Base-by-base conservation (phyloP, 1,140 invertebrate species). In the Cydia strobilella region DNA sequence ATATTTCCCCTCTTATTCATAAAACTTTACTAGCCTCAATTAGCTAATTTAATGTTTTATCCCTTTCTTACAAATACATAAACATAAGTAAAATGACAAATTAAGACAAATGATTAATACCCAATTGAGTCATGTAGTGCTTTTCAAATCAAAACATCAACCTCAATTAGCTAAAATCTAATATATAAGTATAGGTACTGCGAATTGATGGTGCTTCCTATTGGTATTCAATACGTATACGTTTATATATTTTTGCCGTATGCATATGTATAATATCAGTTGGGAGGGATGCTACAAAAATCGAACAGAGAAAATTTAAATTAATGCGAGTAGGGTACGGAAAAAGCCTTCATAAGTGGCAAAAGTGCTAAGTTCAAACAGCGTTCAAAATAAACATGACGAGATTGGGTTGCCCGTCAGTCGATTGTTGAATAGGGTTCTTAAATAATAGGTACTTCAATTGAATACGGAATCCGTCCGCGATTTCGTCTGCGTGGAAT, bases 231-330 rank as follows among this genome's bases (percentile, higher is more conserved):
- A 69, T 31, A 69, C 15, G 15, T 69, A 69, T 31, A 69, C 15
- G 15, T 69, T 69, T 18, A 9, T 35, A 35, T n/a, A 1, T 18
- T 18, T 69, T 7, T 27, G 65, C 23, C 35, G 35, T 18, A 15
- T n/a, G 25, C 15, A 66, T 66, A n/a, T 31, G 65, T 66, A 39
- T 39, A 35, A 69, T 69, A 69, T 72, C 71, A 45, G 71, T 45
- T 20, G 39, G 65, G 65, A 9, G 65, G 65, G 13, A 69, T 39
- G 65, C 45, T 27, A 72, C 71, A 72, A 23, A 51, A 72, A 72
- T 72, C 71, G 71, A 72, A 72, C n/a, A 51, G 45, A 51, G 45
- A n/a, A 45, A 72, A 72, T 72, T 72, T 72, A 48, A 48, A 72
- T 72, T 72, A 72, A 72, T 72, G 71, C 13, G 71, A 23, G 39